Evolutionary conservation across 2,797 vertebrate species (phyloP).

Genomic region (Argya squamiceps): DNA sequence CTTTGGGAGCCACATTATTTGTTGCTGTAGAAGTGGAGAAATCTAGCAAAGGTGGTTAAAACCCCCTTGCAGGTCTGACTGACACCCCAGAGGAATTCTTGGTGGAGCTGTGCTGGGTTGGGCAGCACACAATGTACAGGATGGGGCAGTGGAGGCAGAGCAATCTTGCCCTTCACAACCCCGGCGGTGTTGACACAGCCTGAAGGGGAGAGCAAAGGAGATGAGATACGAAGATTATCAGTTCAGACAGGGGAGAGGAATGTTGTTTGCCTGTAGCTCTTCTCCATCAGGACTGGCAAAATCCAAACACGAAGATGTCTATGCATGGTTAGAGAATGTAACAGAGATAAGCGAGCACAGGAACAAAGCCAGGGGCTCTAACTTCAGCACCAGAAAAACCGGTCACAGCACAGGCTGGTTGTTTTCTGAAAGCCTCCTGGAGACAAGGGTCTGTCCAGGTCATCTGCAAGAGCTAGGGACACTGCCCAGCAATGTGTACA

Average conservation of each 20-base stretch:
- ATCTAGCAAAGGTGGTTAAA: neutral
- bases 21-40: neutral
- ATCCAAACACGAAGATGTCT: neutral
- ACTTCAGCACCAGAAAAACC: constrained; percentile 17
- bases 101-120: neutral
- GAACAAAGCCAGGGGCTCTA: constrained; percentile 7
- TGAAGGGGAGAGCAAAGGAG: neutral
- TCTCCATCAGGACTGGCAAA: constrained; percentile 29
- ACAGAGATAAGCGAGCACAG: constrained; percentile 1
- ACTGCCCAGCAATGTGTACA: neutral
- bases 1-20: neutral
- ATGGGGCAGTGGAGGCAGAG: neutral
- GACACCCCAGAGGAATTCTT: neutral
- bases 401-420: neutral
- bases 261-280: constrained; percentile 52
- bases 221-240: constrained; percentile 34
- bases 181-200: neutral
- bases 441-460: constrained; percentile 16
- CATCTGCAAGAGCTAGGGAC: neutral
- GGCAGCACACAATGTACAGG: constrained; percentile 2
- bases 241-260: constrained; percentile 26
- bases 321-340: neutral
- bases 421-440: constrained; percentile 10
- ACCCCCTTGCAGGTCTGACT: neutral
- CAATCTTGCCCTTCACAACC: constrained; percentile 5